Base-by-base conservation (phyloP, 2,888 invertebrate species). In the Eumacrocentrus americanus region DNA sequence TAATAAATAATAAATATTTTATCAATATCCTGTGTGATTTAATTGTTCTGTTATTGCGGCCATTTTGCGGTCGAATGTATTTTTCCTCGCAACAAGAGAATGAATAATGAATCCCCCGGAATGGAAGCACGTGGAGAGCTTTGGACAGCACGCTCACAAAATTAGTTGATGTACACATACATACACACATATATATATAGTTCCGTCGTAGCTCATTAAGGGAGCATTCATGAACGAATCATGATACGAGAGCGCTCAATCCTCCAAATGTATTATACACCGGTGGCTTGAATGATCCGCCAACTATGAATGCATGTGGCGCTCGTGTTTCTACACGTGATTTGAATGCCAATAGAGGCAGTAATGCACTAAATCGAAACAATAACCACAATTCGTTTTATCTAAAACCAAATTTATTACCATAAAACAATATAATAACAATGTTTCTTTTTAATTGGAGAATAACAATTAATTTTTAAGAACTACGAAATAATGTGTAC, bases 131-230 rank as follows among this genome's bases (percentile, higher is more conserved):
- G 29, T 46, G 25, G 23, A 2, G 23, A 25, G 46, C 7, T 46
- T 23, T 25, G n/a, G n/a, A 22, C 20, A 25, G 2, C 12, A 20
- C 23, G 12, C 23, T 46, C 20, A 25, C 23, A 12, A 23, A 46
- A 46, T 46, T 46, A 46, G 46, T 46, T 23, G 46, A 46, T 20
- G 42, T 42, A n/a, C 11, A 7, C 42, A 11, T 20, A 7, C 9
- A 35, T 42, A 9, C 20, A 18, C n/a, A 46, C 12, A 22, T 46
- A 46, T 46, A 3, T 46, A 25, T 23, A 18, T 9, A 25, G 20
- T n/a, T 46, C 12, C 11, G 12, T 29, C 38, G 40, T 42, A 38
- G 53, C 53, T 53, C 53, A 53, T 53, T 53, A 53, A 53, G 22
- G 20, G 23, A 40, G 40, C 25, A 53, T 53, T 53, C 53, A 53